Conservation (phyloP, 2,797 vertebrate species). For the Lemur catta region DNA sequence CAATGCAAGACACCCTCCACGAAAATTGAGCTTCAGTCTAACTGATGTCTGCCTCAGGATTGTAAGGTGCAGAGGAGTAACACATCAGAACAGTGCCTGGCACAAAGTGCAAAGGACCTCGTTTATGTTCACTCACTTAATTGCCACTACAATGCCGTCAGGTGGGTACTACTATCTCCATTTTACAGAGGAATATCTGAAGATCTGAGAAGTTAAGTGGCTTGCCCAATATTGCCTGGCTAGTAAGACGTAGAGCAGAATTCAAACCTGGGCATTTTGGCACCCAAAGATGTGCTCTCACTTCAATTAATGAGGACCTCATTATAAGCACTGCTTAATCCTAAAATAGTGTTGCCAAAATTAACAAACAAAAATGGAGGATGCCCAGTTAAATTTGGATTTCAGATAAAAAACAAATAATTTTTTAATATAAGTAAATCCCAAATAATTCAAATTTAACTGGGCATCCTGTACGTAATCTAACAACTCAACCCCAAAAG, state of each 20-base stretch:
- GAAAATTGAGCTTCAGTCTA: neutral
- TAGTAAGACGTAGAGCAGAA: neutral
- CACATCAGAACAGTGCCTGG: neutral
- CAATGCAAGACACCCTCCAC: neutral
- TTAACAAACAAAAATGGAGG: neutral
- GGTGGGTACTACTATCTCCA: neutral
- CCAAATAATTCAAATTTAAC: neutral
- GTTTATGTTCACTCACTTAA: neutral
- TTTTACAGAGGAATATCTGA: neutral
- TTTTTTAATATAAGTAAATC: no score
- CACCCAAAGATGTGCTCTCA: neutral
- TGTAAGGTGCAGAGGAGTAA: neutral
- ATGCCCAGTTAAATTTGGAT: neutral
- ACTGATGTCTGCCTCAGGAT: neutral
- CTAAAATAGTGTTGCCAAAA: neutral
- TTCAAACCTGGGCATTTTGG: neutral
- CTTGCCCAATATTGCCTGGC: neutral
- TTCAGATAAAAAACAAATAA: no score
- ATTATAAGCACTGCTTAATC: neutral
- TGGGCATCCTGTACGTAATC: neutral
- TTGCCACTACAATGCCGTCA: neutral
- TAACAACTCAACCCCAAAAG: neutral
- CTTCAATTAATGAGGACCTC: neutral
- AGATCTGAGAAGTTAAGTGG: neutral
- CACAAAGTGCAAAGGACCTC: neutral